Conservation (phyloP, 2,113 vertebrate species). For the Toxotes jaculatrix region DNA sequence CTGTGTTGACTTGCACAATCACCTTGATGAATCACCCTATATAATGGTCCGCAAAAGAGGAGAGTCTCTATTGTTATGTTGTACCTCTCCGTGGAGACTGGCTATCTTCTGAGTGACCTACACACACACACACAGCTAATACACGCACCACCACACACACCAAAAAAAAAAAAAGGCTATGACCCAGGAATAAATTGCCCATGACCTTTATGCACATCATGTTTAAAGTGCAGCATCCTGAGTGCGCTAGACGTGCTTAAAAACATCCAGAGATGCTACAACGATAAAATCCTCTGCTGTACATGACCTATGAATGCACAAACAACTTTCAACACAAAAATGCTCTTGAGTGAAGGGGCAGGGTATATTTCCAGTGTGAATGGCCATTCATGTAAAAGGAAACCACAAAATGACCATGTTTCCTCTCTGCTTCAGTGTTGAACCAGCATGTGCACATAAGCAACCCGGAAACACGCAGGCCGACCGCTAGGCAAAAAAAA, state of each 20-base stretch:
- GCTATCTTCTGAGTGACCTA: slow-evolving; percentile 61
- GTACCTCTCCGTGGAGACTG: slow-evolving; percentile 44
- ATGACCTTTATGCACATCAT: slow-evolving; percentile 43
- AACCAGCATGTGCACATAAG: slow-evolving; percentile 53
- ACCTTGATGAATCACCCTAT: slow-evolving; percentile 78
- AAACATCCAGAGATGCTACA: slow-evolving; percentile 43
- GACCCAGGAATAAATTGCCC: slow-evolving; percentile 63
- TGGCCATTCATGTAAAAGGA: slow-evolving; percentile 79
- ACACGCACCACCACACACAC: slow-evolving; percentile 16
- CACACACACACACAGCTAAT: slow-evolving; percentile 60
- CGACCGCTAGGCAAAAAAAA: slow-evolving; percentile 23
- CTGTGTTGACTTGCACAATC: slow-evolving; percentile 68
- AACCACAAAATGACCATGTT: slow-evolving; percentile 75
- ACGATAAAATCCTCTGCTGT: slow-evolving; percentile 35
- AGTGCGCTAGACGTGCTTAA: not conserved
- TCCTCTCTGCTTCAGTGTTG: slow-evolving; percentile 60
- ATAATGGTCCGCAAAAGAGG: slow-evolving; percentile 48
- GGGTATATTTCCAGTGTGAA: slow-evolving; percentile 67
- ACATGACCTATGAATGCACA: slow-evolving; percentile 60
- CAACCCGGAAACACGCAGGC: slow-evolving; percentile 53
- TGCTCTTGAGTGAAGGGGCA: slow-evolving; percentile 55
- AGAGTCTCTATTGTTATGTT: slow-evolving; percentile 65
- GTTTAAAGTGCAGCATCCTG: slow-evolving; percentile 43
- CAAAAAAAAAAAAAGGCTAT: slow-evolving; percentile 17
- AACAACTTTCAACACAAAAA: slow-evolving; percentile 70